Evolutionary conservation across 2,888 invertebrate species (phyloP).

Genomic region (Nomada fabriciana): DNA sequence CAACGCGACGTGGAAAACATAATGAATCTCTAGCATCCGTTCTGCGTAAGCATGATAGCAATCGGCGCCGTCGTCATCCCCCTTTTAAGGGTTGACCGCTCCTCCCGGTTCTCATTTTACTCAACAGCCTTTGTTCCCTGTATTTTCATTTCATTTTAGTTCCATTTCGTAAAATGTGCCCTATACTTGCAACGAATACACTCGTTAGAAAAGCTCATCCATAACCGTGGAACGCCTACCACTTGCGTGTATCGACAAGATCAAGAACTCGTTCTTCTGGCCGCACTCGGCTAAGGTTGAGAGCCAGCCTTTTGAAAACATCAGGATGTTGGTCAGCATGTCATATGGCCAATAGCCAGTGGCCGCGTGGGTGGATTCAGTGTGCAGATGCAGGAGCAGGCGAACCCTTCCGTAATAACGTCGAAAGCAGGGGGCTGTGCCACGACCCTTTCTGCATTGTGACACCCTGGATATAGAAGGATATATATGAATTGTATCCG

Average conservation of each 20-base stretch:
- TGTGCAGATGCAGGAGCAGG: slow-evolving; percentile 79
- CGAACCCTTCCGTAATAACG: slow-evolving; percentile 84
- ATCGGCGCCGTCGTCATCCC: neutral
- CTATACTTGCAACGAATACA: neutral
- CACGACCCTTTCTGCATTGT: slow-evolving; percentile 74
- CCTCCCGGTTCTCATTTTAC: slow-evolving; percentile 33
- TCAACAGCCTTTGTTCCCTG: neutral
- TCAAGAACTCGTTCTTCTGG: neutral
- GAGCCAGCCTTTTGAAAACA: slow-evolving; percentile 69
- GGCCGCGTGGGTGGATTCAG: slow-evolving; percentile 78
- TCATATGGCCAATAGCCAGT: slow-evolving; percentile 83
- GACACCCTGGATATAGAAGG: slow-evolving; percentile 67
- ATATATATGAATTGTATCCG: slow-evolving; percentile 79
- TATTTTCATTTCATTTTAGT: neutral
- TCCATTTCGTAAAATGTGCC: neutral
- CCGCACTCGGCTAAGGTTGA: slow-evolving; percentile 48
- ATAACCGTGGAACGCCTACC: slow-evolving; percentile 18
- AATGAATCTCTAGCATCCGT: slow-evolving; percentile 3
- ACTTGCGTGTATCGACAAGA: neutral
- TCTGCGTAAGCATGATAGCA: slow-evolving; percentile 17
- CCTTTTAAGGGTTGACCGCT: slow-evolving; percentile 6
- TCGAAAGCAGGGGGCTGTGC: slow-evolving; percentile 76
- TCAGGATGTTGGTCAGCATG: slow-evolving; percentile 84
- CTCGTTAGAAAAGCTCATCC: neutral
- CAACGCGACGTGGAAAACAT: neutral